Evolutionary conservation across 2,888 invertebrate species (phyloP).

Genomic region (Brachypalpus laphriformis): DNA sequence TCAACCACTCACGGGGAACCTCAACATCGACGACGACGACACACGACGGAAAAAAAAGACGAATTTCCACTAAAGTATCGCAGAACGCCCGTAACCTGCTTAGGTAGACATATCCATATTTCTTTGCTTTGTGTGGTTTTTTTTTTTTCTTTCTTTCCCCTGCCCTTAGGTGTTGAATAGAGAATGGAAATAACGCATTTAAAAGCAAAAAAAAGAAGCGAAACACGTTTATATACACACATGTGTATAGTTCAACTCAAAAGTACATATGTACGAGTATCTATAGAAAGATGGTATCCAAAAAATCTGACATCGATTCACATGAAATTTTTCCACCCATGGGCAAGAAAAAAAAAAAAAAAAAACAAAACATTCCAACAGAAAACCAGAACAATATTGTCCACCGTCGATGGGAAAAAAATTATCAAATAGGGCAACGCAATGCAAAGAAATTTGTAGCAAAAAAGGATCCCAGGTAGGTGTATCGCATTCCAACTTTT

Average conservation of each 20-base stretch:
- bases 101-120: conserved; percentile 24
- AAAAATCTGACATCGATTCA: conserved; percentile 25
- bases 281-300: not conserved
- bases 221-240: conserved; percentile 41
- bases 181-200: conserved; percentile 41
- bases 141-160: conserved; percentile 1
- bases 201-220: conserved; percentile 31
- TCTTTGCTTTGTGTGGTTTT: conserved; percentile 18
- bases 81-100: conserved; percentile 17
- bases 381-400: not conserved
- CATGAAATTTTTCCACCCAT: conserved; percentile 4
- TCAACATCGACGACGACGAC: not conserved
- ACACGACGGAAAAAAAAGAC: conserved; percentile 5
- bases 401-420: not conserved
- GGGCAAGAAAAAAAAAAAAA: not conserved
- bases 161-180: conserved; percentile 30
- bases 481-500: conserved; percentile 39
- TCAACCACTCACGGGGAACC: conserved; percentile 1
- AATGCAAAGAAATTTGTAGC: not conserved
- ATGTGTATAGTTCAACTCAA: not conserved
- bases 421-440: not conserved
- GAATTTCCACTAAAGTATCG: conserved; percentile 8
- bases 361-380: conserved; percentile 22
- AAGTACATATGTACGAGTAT: not conserved
- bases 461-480: conserved; percentile 12